Base-by-base conservation (phyloP, 23 tunicate species). In the Halocynthia roretzi region DNA sequence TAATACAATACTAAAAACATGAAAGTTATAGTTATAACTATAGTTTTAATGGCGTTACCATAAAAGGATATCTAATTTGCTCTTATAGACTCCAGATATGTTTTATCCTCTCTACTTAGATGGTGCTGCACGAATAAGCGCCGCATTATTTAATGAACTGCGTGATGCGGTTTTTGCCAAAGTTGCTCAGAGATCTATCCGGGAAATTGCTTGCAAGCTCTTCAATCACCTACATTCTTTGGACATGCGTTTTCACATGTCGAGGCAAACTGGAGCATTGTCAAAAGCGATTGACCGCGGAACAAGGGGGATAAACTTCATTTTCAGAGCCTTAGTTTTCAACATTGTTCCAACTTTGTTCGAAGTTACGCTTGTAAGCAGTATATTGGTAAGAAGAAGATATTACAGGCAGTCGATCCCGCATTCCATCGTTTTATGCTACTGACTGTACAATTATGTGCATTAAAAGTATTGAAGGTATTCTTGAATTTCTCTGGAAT, bases 161-260 rank as follows among this genome's bases (percentile, higher is more conserved):
- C 73, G 98, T 6, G 98, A 92, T 70, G 98, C 98, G 17, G 77
- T 92, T 51, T 94, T 94, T 60, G 99, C 99, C 12, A 81, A 56
- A 19, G 99, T 94, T 10, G 81, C 94, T 17, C 99, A 94, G 51
- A 71, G 99, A 7, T 83, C 95, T 0, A 88, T 87, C 52, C 84
- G 99, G 58, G 86, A 87, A 70, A 86, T 94, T 44, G 99, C 95
- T 7, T 54, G 82, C 19, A 73, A 73, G n/a, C 61, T 94, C 6
- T 85, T 94, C 80, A 76, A 65, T 6, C 94, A 94, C 75, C 75
- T 94, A 61, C 94, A 87, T 57, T 71, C 80, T 61, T 83, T 94
- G 48, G 99, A 94, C 61, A 54, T 87, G 78, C 77, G 76, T 67
- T 94, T 88, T 82, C 99, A 94, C 68, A 55, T 88, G 80, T 81